Conservation (phyloP, 2,113 vertebrate genomes). For the Cyanoderma ruficeps region DNA sequence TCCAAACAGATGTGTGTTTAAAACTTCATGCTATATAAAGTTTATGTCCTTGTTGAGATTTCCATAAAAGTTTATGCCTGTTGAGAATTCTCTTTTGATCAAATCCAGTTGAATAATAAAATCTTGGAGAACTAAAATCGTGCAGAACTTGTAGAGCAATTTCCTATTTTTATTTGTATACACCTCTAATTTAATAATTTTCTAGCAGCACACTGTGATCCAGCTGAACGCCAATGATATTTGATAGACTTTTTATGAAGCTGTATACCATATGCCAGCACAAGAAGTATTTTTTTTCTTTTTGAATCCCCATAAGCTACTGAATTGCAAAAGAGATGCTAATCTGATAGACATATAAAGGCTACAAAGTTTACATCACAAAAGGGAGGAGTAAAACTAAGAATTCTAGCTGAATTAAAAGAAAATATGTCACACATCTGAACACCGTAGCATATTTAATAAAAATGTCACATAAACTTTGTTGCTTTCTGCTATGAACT, state of each 20-base stretch:
- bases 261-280: not conserved
- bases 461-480: not conserved
- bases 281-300: not conserved
- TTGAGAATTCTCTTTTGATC: not conserved
- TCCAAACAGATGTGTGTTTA: constrained; percentile 31
- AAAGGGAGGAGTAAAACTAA: not conserved
- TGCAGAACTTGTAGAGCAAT: not conserved
- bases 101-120: not conserved
- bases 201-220: not conserved
- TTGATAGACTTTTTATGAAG: not conserved
- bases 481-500: not conserved
- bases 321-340: not conserved
- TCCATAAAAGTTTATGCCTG: not conserved
- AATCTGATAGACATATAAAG: not conserved
- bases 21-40: not conserved
- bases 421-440: not conserved
- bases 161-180: not conserved
- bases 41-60: not conserved
- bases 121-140: not conserved
- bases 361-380: not conserved
- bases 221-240: not conserved
- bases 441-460: not conserved
- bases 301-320: not conserved
- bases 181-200: not conserved
- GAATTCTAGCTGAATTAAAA: not conserved